phyloP scores from a whole-genome alignment of 1,140 invertebrate genomes.

The Bombus superbus region DNA sequence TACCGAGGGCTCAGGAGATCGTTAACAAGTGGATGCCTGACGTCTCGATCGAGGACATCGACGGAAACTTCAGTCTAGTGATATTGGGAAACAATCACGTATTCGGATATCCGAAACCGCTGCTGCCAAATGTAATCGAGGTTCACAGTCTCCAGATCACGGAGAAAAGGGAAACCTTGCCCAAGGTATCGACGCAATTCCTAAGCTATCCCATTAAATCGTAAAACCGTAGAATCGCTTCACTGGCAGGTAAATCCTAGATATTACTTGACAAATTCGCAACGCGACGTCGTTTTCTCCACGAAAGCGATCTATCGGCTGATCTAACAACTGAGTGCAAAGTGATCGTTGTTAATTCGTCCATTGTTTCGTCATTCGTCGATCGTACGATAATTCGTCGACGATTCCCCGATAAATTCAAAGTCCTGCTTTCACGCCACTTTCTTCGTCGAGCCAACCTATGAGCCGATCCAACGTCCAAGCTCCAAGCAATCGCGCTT shows the following conservation, averaged over 20 bases:
- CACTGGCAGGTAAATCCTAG: neutral
- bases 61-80: constrained; percentile 77
- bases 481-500: too few species aligned
- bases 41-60: constrained; percentile 70
- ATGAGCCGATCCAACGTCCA: neutral
- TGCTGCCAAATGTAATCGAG: constrained; percentile 82
- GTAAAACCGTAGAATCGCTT: neutral
- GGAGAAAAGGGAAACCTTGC: constrained; percentile 51
- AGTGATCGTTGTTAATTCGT: neutral
- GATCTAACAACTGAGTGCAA: neutral
- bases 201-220: constrained; percentile 6
- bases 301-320: too few species aligned
- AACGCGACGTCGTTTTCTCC: too few species aligned
- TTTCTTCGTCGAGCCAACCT: too few species aligned
- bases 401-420: too few species aligned
- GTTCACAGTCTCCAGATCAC: constrained; percentile 83
- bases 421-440: too few species aligned
- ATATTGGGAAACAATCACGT: constrained; percentile 78
- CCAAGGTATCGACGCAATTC: constrained; percentile 53
- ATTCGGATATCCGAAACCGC: constrained; percentile 78
- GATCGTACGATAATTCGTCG: too few species aligned
- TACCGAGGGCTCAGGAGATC: constrained; percentile 70
- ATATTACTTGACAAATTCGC: neutral
- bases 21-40: constrained; percentile 67
- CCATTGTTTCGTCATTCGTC: neutral